phyloP scores from a whole-genome alignment of 1,140 invertebrate genomes.

The Ceratosolen solmsi region DNA sequence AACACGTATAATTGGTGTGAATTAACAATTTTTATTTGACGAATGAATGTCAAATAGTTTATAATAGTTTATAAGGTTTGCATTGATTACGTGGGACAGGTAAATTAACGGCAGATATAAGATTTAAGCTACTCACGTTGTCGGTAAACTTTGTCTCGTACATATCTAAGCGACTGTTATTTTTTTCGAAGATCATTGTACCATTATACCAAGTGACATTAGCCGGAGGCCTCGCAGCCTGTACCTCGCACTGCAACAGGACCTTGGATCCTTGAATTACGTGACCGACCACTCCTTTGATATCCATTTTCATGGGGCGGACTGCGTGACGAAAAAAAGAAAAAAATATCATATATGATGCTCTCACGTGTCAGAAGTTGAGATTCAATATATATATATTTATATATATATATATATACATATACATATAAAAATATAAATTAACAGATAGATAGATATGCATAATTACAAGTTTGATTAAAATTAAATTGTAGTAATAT shows the following conservation, averaged over 20 bases:
- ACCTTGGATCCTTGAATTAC: constrained; percentile 85
- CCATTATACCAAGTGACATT: constrained; percentile 89
- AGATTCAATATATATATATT: background rate
- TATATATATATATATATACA: background rate
- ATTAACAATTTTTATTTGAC: too few species aligned
- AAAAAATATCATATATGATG: too few species aligned
- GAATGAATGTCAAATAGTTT: too few species aligned
- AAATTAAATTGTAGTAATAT: too few species aligned
- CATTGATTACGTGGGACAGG: too few species aligned
- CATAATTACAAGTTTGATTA: too few species aligned
- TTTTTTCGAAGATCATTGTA: constrained; percentile 76
- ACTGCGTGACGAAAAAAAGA: constrained; percentile 76
- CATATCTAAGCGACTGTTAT: constrained; percentile 68
- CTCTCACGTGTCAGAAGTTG: too few species aligned
- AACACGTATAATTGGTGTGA: too few species aligned
- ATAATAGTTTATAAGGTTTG: too few species aligned
- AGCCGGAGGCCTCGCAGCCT: constrained; percentile 86
- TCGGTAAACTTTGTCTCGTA: constrained; percentile 66
- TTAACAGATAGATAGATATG: background rate
- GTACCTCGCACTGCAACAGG: constrained; percentile 82
- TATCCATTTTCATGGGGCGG: constrained; percentile 81
- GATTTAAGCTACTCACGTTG: constrained; percentile 64
- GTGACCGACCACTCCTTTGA: constrained; percentile 82
- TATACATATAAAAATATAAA: background rate
- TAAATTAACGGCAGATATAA: background rate